phyloP scores from a whole-genome alignment of 2,113 vertebrate species.

The Romanogobio albipinnatus region DNA sequence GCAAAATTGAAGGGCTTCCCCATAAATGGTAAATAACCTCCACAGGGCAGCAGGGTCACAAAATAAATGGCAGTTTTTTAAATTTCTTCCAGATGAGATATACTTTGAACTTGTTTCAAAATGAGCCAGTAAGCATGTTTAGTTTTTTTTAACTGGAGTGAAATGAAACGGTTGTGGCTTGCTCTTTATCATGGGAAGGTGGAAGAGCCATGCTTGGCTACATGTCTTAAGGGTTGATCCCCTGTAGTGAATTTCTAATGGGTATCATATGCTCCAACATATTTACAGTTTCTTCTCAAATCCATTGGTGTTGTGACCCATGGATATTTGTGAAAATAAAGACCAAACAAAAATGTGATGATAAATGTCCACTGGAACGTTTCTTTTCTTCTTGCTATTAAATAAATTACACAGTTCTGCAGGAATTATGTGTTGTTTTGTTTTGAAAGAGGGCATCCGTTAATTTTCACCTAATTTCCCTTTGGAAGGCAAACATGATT shows the following conservation, averaged over 20 bases:
- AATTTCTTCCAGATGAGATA: constrained; percentile 56
- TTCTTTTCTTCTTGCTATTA: background rate
- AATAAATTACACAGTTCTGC: background rate
- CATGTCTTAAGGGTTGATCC: constrained; percentile 50
- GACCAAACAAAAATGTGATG: background rate
- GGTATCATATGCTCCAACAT: constrained; percentile 53
- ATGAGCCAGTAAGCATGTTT: constrained; percentile 52
- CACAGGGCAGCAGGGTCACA: constrained; percentile 53
- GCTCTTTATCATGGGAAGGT: constrained; percentile 56
- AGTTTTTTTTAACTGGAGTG: constrained; percentile 44
- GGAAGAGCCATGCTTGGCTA: constrained; percentile 51
- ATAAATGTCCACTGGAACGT: background rate
- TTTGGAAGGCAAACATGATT: constrained; percentile 4
- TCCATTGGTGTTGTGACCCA: constrained; percentile 18
- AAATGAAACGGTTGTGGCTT: constrained; percentile 52
- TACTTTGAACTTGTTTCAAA: constrained; percentile 54
- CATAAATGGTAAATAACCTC: constrained; percentile 57
- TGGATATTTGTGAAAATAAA: background rate
- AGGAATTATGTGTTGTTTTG: constrained; percentile 20
- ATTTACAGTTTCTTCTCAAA: constrained; percentile 34
- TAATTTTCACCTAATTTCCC: constrained; percentile 1
- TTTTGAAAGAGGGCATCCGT: background rate
- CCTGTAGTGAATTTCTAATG: constrained; percentile 53
- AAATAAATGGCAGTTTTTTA: constrained; percentile 56
- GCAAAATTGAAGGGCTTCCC: constrained; percentile 49